Evolutionary conservation across 2,888 invertebrate genomes (phyloP).

Genomic region (Ectemnius lituratus): DNA sequence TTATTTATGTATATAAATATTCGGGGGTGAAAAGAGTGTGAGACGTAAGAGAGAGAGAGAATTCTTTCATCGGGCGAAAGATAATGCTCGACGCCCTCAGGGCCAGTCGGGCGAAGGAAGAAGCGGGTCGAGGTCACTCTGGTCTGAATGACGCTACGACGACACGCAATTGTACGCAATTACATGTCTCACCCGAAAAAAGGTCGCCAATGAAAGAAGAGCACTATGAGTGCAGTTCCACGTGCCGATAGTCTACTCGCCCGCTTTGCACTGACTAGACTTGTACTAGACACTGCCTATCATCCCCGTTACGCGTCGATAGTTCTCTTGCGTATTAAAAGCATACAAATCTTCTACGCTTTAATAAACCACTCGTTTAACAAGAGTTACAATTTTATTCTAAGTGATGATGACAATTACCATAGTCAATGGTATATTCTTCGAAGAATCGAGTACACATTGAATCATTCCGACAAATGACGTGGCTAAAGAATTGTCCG

Average conservation of each 20-base stretch:
- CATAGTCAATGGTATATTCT: no score
- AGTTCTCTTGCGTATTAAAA: background rate
- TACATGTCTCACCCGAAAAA: slow-evolving; percentile 29
- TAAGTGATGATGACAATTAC: no score
- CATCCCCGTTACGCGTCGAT: background rate
- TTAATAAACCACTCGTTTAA: no score
- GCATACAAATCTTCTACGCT: no score
- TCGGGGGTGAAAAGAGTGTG: no score
- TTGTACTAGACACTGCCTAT: slow-evolving; percentile 16
- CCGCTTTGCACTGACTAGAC: slow-evolving; percentile 11
- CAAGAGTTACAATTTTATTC: no score
- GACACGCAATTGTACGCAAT: slow-evolving; percentile 39
- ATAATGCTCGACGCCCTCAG: slow-evolving; percentile 32
- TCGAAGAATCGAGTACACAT: no score
- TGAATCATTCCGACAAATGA: no score
- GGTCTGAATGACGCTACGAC: slow-evolving; percentile 37
- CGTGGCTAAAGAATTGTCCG: no score
- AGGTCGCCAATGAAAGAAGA: background rate
- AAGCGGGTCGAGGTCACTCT: slow-evolving; percentile 68
- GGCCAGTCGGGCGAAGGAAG: slow-evolving; percentile 41
- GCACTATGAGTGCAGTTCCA: background rate
- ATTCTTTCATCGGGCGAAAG: slow-evolving; percentile 32
- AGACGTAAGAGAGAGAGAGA: slow-evolving; percentile 17
- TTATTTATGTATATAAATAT: no score
- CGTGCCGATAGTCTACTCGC: background rate